Evolutionary conservation across 2,888 invertebrate genomes (phyloP).

Genomic region (Calameuta filiformis): DNA sequence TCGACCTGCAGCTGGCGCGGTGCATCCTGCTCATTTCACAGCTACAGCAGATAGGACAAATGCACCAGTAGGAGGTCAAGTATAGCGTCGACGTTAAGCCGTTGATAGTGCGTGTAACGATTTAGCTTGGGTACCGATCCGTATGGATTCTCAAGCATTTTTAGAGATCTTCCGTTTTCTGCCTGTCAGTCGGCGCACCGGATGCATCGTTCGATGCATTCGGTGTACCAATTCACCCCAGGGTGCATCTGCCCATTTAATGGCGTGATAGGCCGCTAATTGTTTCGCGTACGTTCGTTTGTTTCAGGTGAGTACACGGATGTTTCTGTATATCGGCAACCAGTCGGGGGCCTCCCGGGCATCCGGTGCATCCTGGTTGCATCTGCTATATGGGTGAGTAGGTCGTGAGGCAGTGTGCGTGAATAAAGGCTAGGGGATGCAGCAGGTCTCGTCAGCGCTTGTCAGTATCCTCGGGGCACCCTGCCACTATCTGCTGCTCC

Average conservation of each 20-base stretch:
- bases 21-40: background rate
- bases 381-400: background rate
- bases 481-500: background rate
- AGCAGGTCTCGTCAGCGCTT: background rate
- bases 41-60: background rate
- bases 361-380: background rate
- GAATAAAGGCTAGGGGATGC: background rate
- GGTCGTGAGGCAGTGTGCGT: background rate
- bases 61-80: background rate
- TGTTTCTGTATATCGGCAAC: background rate
- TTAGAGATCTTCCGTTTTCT: background rate
- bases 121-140: background rate
- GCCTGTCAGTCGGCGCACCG: background rate
- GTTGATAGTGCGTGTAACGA: background rate
- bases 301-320: conserved; percentile 4
- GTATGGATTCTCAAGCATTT: background rate
- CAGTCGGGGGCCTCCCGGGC: background rate
- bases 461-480: conserved; percentile 2
- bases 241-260: background rate
- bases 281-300: background rate
- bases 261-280: background rate
- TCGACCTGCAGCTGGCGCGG: background rate
- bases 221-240: background rate
- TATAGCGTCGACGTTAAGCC: background rate
- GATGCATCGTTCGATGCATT: background rate